phyloP scores from a whole-genome alignment of 2,888 invertebrate species.

The Cephus sareptanus region DNA sequence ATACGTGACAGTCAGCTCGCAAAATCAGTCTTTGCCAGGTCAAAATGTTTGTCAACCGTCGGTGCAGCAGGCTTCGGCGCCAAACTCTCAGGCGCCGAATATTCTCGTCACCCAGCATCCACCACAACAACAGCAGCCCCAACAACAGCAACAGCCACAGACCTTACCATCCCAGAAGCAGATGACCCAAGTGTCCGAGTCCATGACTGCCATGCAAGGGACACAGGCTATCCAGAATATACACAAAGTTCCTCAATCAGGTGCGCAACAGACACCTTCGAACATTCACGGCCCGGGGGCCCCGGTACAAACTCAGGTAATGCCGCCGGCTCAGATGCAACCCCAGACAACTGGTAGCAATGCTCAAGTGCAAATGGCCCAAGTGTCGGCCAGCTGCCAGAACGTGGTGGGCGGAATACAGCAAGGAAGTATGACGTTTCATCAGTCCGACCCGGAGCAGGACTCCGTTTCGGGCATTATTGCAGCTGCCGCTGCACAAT shows the following conservation, averaged over 20 bases:
- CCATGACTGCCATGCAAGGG: conserved; percentile 53
- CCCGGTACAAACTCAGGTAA: conserved; percentile 54
- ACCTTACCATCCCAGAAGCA: conserved; percentile 40
- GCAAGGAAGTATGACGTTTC: conserved; percentile 48
- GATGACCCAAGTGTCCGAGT: conserved; percentile 56
- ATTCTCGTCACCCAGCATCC: conserved; percentile 55
- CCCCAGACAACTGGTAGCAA: conserved; percentile 64
- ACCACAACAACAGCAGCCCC: conserved; percentile 65
- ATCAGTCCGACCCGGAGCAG: conserved; percentile 55
- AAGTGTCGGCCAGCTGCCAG: conserved; percentile 52
- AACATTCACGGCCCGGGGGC: conserved; percentile 46
- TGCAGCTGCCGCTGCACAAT: conserved; percentile 40
- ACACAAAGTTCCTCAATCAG: conserved; percentile 60
- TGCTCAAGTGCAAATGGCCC: conserved; percentile 53
- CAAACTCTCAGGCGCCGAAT: conserved; percentile 49
- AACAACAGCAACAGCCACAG: conserved; percentile 59
- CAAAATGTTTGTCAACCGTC: conserved; percentile 52
- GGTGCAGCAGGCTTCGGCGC: conserved; percentile 41
- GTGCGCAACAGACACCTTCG: conserved; percentile 40
- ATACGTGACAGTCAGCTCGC: conserved; percentile 50
- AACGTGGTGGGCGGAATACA: conserved; percentile 46
- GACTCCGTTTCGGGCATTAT: conserved; percentile 53
- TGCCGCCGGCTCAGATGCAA: conserved; percentile 68
- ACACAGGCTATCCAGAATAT: conserved; percentile 60
- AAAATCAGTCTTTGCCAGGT: conserved; percentile 50